Evolutionary conservation across 2,888 invertebrate genomes (phyloP).

Genomic region (Incurvaria masculella): DNA sequence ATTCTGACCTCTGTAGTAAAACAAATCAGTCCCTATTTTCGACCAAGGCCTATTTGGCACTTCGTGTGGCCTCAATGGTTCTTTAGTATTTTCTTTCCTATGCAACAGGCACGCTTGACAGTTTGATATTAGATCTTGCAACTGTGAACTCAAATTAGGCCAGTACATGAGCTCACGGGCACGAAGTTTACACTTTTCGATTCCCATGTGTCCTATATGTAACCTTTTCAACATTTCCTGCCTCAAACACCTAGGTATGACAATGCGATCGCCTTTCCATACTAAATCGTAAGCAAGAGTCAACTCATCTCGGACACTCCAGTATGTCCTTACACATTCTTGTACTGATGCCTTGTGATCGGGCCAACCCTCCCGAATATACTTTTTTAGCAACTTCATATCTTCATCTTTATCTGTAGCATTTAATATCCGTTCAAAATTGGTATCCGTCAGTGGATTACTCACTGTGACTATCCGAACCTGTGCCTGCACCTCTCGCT

Average conservation of each 20-base stretch:
- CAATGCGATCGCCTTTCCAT: constrained; percentile 4
- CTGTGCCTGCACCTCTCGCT: constrained; percentile 5
- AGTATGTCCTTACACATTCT: not conserved
- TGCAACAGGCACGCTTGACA: constrained; percentile 15
- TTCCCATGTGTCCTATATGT: constrained; percentile 15
- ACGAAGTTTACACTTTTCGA: constrained; percentile 15
- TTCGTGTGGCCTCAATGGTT: constrained; percentile 5
- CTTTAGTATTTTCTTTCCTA: constrained; percentile 6
- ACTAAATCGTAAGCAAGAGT: constrained; percentile 1
- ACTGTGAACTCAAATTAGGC: constrained; percentile 15
- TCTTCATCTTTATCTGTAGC: constrained; percentile 3
- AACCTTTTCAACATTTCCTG: constrained; percentile 13
- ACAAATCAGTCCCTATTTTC: not conserved
- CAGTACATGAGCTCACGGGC: constrained; percentile 15
- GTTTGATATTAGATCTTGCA: constrained; percentile 10
- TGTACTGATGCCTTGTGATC: constrained; percentile 1
- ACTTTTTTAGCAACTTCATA: constrained; percentile 2
- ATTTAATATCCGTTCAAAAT: constrained; percentile 4
- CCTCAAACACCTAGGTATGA: constrained; percentile 9
- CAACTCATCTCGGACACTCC: constrained; percentile 1
- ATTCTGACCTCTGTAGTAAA: not conserved
- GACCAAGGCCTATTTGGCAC: constrained; percentile 3
- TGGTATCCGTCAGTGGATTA: constrained; percentile 6
- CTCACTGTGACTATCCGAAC: constrained; percentile 4
- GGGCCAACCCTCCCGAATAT: constrained; percentile 6